Percentiles rank a stretch among this genome's conserved stretches.
Conservation (phyloP, 2,797 vertebrate species). For the Sebastiscus albofasciatus region DNA sequence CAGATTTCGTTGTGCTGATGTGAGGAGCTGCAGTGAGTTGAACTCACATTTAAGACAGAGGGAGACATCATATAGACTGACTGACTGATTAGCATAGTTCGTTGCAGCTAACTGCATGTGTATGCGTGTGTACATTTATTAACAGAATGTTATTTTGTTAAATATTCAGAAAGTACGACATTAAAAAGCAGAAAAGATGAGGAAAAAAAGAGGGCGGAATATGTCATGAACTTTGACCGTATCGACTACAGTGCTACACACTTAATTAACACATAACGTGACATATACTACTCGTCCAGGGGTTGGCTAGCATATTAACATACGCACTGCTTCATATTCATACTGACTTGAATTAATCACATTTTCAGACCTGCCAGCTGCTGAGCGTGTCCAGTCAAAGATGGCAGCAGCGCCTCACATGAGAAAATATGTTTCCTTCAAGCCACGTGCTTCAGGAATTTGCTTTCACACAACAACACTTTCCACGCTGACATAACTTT, state of each 20-base stretch:
- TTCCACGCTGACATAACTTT: not conserved
- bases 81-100: not conserved
- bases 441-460: not conserved
- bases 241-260: not conserved
- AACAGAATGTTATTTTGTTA: not conserved
- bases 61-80: not conserved
- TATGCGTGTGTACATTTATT: no score
- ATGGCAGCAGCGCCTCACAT: not conserved
- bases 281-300: not conserved
- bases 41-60: not conserved
- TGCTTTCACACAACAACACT: not conserved
- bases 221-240: not conserved
- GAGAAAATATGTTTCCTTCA: not conserved
- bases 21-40: not conserved
- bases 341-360: not conserved
- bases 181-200: not conserved
- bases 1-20: not conserved
- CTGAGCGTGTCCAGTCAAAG: not conserved
- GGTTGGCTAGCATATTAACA: not conserved
- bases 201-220: not conserved
- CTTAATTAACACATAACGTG: not conserved
- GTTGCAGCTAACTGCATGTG: no score
- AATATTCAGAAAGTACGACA: not conserved
- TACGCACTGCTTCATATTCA: not conserved
- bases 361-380: not conserved